phyloP scores from a whole-genome alignment of 2,113 vertebrate species.

The Cavia porcellus region DNA sequence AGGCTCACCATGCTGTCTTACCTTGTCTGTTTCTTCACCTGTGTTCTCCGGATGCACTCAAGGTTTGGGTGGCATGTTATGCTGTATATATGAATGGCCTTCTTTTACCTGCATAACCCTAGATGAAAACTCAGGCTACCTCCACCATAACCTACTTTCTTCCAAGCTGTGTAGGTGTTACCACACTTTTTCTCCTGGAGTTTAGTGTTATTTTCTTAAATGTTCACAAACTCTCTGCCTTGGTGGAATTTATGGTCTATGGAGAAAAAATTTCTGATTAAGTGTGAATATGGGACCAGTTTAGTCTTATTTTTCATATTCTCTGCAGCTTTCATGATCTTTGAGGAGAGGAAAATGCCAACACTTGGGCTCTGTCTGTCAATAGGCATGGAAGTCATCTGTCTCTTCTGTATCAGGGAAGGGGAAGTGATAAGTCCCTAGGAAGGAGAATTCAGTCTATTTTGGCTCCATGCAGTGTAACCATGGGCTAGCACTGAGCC shows the following conservation, averaged over 20 bases:
- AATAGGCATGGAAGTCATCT: background rate
- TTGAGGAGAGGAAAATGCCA: background rate
- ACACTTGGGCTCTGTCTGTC: background rate
- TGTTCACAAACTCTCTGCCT: background rate
- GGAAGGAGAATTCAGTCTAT: background rate
- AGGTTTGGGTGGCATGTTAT: too few species aligned
- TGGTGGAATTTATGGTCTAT: background rate
- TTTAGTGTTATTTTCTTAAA: background rate
- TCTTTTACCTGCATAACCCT: background rate
- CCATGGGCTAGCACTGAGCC: background rate
- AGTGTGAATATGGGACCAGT: background rate
- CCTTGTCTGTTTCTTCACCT: background rate
- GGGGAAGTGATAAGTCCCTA: background rate
- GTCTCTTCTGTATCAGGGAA: background rate
- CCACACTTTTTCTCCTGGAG: background rate
- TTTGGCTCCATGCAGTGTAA: background rate
- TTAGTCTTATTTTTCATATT: conserved; percentile 3
- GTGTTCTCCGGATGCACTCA: background rate
- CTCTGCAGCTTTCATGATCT: background rate
- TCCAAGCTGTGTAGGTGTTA: background rate
- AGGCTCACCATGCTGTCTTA: background rate
- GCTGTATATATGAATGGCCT: background rate
- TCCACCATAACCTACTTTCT: background rate
- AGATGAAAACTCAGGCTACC: background rate
- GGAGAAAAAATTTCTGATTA: background rate